Percentiles rank a stretch among this genome's conserved stretches.
phyloP scores from a whole-genome alignment of 2,888 invertebrate species.

The Macrophya alboannulata region DNA sequence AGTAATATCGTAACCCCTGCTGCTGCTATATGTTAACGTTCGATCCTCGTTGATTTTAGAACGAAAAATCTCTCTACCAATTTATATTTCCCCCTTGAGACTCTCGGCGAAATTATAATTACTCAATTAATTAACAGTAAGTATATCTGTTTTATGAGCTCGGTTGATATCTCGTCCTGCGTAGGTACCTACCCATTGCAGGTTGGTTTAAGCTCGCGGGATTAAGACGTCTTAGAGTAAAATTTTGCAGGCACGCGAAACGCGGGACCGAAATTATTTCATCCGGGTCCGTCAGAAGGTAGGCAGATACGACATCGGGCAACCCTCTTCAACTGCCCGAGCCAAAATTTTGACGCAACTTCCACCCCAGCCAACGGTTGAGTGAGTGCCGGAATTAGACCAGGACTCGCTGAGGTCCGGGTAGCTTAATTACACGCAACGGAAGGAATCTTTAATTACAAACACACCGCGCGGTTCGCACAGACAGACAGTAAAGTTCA shows the following conservation, averaged over 20 bases:
- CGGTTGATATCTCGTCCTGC: constrained; percentile 4
- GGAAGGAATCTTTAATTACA: constrained; percentile 37
- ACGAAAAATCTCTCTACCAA: neutral
- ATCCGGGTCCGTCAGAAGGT: constrained; percentile 13
- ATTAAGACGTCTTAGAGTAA: constrained; percentile 31
- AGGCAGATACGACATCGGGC: constrained; percentile 14
- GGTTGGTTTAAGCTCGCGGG: neutral
- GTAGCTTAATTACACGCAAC: constrained; percentile 32
- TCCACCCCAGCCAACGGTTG: constrained; percentile 28
- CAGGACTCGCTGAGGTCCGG: constrained; percentile 17
- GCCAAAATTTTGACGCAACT: constrained; percentile 42
- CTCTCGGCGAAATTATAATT: neutral
- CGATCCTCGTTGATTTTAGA: neutral
- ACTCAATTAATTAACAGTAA: neutral
- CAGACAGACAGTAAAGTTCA: neutral
- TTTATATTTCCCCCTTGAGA: neutral
- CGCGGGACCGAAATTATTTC: constrained; percentile 17
- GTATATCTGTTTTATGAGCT: neutral
- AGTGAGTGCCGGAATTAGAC: constrained; percentile 42
- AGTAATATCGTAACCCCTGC: constrained; percentile 31
- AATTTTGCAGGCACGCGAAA: constrained; percentile 11
- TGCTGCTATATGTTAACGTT: neutral
- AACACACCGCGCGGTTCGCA: neutral
- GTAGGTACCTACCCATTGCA: neutral
- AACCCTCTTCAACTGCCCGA: constrained; percentile 39